Evolutionary conservation across 2,888 invertebrate species (phyloP).

Genomic region (Leptopilina syphax): DNA sequence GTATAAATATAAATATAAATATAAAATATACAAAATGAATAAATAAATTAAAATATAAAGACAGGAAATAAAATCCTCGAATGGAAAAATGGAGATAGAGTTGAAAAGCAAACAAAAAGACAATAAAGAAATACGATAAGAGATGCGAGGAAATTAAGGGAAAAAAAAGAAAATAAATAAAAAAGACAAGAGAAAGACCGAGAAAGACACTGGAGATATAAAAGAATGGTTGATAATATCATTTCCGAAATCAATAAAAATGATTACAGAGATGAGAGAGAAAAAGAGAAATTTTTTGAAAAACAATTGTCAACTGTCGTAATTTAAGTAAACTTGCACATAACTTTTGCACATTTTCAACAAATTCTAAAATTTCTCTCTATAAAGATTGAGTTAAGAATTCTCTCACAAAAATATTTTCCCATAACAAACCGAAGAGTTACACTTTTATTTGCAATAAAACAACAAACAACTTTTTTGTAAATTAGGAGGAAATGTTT

Average conservation of each 20-base stretch:
- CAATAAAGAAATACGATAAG: too few relatives aligned
- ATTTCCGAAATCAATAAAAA: not conserved
- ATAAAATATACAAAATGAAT: too few relatives aligned
- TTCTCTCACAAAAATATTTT: not conserved
- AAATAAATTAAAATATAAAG: too few relatives aligned
- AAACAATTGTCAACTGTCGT: not conserved
- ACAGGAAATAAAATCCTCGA: too few relatives aligned
- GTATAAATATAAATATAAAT: too few relatives aligned
- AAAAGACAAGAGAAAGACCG: too few relatives aligned
- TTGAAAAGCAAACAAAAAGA: too few relatives aligned
- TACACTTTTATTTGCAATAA: not conserved
- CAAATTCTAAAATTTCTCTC: not conserved
- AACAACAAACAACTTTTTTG: not conserved
- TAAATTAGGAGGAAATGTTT: not conserved
- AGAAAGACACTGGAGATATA: too few relatives aligned
- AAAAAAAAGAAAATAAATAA: too few relatives aligned
- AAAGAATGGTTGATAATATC: too few relatives aligned
- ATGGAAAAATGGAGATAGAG: too few relatives aligned
- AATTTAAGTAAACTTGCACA: not conserved
- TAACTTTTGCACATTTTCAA: not conserved
- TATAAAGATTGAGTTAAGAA: not conserved
- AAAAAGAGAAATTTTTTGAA: not conserved
- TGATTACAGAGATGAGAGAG: not conserved
- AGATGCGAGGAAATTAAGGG: too few relatives aligned
- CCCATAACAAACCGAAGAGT: not conserved